Conservation (phyloP, 2,797 vertebrate species). For the Loriculus beryllinus region DNA sequence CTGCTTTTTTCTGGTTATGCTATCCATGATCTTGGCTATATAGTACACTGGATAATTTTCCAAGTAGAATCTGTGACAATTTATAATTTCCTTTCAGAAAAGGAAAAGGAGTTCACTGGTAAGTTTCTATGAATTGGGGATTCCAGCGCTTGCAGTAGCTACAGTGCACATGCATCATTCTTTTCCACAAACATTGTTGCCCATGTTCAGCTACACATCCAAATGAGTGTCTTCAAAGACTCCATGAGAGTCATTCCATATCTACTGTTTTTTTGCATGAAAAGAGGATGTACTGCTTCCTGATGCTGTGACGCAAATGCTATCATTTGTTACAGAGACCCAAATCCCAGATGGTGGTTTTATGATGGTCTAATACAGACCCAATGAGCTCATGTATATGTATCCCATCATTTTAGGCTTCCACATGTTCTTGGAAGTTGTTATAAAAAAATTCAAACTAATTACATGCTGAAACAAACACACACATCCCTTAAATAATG, state of each 20-base stretch:
- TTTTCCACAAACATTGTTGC: background rate
- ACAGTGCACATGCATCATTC: accelerated
- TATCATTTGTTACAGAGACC: background rate
- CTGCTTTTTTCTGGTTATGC: background rate
- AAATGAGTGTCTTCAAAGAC: background rate
- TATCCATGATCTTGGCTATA: background rate
- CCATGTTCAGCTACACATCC: background rate
- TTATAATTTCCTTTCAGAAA: background rate
- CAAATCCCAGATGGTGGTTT: background rate
- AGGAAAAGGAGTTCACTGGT: background rate
- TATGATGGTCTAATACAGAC: background rate
- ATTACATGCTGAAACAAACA: background rate
- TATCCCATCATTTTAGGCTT: background rate
- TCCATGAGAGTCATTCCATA: no score
- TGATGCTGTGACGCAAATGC: background rate
- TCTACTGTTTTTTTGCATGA: background rate
- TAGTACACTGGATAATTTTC: background rate
- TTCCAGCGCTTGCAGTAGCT: background rate
- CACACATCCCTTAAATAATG: background rate
- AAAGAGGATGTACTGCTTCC: background rate
- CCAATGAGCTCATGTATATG: background rate
- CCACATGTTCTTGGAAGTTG: background rate
- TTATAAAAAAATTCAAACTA: background rate
- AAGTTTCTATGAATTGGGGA: background rate
- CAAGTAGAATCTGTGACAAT: background rate